These are phyloP conservation scores for Antheraea assamensis DNA, from an alignment of 2,888 invertebrate species.

Conservation along the genomic window DNA sequence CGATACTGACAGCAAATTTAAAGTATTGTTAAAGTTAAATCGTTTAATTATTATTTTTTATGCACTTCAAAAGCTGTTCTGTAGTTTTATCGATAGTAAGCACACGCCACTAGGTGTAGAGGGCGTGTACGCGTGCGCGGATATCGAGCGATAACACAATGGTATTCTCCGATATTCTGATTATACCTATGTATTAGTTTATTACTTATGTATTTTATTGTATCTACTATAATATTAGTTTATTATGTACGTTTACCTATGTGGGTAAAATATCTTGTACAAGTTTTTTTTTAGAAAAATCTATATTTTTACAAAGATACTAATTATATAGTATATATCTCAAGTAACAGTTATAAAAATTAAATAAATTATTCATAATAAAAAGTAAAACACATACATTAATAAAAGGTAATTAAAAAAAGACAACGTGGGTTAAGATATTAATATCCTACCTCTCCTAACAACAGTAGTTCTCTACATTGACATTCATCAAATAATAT, in stretches of 20 bases:
- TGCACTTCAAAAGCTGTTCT: background rate
- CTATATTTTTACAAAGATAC: no score
- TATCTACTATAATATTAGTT: background rate
- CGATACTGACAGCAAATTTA: background rate
- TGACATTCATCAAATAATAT: no score
- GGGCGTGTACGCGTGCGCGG: constrained; percentile 9
- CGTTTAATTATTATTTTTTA: background rate
- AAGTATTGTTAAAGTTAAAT: no score
- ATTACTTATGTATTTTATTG: background rate
- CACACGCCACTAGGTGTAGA: background rate
- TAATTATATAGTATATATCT: no score
- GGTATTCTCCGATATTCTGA: background rate
- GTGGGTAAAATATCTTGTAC: background rate
- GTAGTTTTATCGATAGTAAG: background rate
- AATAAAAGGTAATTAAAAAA: no score
- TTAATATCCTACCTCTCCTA: no score
- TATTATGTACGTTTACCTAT: background rate
- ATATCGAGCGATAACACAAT: constrained; percentile 14
- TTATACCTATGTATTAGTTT: background rate
- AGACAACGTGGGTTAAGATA: no score
- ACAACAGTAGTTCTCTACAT: no score
- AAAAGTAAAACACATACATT: no score
- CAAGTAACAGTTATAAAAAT: no score
- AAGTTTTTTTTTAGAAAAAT: no score
- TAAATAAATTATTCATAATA: no score